Conservation (phyloP, 2,888 invertebrate genomes). For the Stenichneumon culpator region DNA sequence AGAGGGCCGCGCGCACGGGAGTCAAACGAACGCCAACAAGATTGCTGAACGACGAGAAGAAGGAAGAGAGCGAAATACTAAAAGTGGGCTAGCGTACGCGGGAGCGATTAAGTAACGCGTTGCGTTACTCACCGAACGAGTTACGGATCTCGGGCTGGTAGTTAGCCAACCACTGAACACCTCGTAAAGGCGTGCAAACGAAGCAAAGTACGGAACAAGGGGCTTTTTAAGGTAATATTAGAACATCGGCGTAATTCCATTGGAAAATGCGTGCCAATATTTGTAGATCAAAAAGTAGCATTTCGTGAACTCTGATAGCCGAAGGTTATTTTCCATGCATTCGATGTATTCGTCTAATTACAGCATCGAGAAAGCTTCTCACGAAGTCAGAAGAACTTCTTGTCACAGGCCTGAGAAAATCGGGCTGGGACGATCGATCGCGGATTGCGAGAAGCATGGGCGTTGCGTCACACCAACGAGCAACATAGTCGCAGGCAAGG, state of each 20-base stretch:
- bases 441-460: conserved; percentile 65
- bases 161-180: conserved; percentile 69
- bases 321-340: not conserved
- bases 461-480: conserved; percentile 68
- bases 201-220: conserved; percentile 11
- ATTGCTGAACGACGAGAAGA: not conserved
- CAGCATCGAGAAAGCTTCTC: not conserved
- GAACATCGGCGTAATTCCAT: not conserved
- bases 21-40: conserved; percentile 2
- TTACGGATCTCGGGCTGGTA: conserved; percentile 67
- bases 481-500: conserved; percentile 32
- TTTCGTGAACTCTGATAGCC: not conserved
- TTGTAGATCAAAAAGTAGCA: not conserved
- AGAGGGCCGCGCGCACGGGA: not conserved
- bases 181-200: conserved; percentile 70
- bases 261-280: not conserved
- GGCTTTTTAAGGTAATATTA: conserved; percentile 5
- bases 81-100: conserved; percentile 63
- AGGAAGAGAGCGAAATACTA: conserved; percentile 44
- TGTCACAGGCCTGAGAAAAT: conserved; percentile 20
- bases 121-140: conserved; percentile 73
- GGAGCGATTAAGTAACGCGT: conserved; percentile 76
- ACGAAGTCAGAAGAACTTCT: not conserved
- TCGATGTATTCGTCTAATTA: not conserved
- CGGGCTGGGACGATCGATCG: conserved; percentile 66